A percentile compares a stretch with the other conserved stretches of the same genome.
Conservation (phyloP, 2,797 vertebrate genomes). For the Pogonophryne albipinna region DNA sequence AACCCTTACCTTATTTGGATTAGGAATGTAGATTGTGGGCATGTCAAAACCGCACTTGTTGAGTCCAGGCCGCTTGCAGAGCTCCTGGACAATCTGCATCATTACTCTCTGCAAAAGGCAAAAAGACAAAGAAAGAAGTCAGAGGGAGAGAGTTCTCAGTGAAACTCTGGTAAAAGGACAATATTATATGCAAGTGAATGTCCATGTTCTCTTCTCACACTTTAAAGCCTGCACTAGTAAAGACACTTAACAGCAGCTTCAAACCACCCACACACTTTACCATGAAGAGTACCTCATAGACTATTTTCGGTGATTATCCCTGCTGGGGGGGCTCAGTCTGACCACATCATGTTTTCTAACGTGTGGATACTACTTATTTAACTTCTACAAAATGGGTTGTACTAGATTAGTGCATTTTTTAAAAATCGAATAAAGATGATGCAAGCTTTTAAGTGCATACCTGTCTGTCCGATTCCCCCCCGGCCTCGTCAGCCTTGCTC, state of each 20-base stretch:
- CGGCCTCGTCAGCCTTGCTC: slow-evolving; percentile 91
- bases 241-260: slow-evolving; percentile 21
- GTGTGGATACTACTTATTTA: not conserved
- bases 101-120: slow-evolving; percentile 85
- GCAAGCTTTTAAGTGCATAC: slow-evolving; percentile 57
- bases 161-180: not conserved
- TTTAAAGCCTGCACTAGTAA: not conserved
- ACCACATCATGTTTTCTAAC: not conserved
- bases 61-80: slow-evolving; percentile 90
- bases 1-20: slow-evolving; percentile 85
- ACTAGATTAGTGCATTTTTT: not conserved
- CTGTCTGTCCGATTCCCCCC: slow-evolving; percentile 90
- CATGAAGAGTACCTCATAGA: not conserved
- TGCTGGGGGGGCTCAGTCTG: not conserved
- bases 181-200: not conserved
- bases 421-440: not conserved
- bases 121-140: slow-evolving; percentile 10
- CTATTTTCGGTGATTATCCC: not conserved
- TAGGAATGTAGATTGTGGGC: slow-evolving; percentile 90
- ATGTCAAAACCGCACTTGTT: slow-evolving; percentile 94
- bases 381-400: not conserved
- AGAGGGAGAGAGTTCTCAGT: not conserved
- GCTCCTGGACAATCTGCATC: slow-evolving; percentile 93
- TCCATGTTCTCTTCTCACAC: not conserved
- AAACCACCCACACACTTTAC: slow-evolving; percentile 11